Percentiles rank a stretch among this genome's conserved stretches.
Conservation (phyloP, 2,797 vertebrate species). For the Eupleurogrammus muticus region DNA sequence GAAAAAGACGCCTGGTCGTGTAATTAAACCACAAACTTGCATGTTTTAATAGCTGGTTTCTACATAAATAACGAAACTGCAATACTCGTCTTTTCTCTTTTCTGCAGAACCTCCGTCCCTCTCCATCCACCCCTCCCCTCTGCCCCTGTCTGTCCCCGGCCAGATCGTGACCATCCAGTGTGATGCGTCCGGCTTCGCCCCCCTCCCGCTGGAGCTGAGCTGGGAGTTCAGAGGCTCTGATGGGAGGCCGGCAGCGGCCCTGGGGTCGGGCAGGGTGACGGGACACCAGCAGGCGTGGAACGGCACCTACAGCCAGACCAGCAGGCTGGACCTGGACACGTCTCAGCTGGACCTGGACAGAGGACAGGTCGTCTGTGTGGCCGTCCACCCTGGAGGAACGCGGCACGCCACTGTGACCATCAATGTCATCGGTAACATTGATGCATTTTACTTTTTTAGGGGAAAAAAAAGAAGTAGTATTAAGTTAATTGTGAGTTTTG, state of each 20-base stretch:
- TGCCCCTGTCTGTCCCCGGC: conserved; percentile 80
- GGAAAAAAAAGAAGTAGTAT: no score
- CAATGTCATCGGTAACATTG: conserved; percentile 83
- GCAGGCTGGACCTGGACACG: conserved; percentile 69
- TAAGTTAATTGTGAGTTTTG: no score
- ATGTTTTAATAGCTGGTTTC: no score
- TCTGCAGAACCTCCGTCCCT: conserved; percentile 84
- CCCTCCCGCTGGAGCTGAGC: conserved; percentile 81
- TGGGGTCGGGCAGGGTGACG: conserved; percentile 74
- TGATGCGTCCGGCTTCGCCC: conserved; percentile 85
- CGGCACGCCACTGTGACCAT: conserved; percentile 70
- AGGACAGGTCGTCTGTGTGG: conserved; percentile 82
- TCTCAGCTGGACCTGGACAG: conserved; percentile 75
- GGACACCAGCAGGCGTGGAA: conserved; percentile 83
- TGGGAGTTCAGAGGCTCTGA: conserved; percentile 82
- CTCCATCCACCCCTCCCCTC: conserved; percentile 80
- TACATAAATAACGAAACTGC: no score
- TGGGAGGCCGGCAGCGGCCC: conserved; percentile 55
- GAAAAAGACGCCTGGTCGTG: not conserved
- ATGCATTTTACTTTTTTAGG: no score
- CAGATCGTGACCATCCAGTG: conserved; percentile 81
- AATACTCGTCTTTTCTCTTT: fast-evolving
- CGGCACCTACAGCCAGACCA: conserved; percentile 85
- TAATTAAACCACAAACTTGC: not conserved
- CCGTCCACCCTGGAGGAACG: conserved; percentile 76